Conservation (phyloP, 2,797 vertebrate genomes). For the Tapera naevia region DNA sequence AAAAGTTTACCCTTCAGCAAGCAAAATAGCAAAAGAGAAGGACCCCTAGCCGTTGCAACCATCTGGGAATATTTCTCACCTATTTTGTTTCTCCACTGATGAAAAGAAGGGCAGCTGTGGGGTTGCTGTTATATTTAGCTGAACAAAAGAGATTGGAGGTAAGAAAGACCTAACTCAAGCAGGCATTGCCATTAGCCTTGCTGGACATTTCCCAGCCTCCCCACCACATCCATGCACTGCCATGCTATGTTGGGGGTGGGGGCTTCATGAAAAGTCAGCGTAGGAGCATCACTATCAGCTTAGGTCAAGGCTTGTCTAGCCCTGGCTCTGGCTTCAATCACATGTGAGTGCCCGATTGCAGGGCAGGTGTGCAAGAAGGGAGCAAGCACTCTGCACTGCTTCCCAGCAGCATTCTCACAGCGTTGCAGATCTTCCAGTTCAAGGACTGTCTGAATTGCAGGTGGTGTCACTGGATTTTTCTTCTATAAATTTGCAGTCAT, state of each 20-base stretch:
- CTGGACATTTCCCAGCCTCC: background rate
- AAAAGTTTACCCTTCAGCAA: background rate
- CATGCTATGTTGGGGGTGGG: rapidly evolving
- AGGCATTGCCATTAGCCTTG: background rate
- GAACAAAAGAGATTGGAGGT: background rate
- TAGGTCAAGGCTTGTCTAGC: background rate
- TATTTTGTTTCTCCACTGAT: background rate
- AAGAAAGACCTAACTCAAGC: background rate
- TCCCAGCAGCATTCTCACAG: background rate
- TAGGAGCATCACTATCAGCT: background rate
- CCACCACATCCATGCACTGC: rapidly evolving
- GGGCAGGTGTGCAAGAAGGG: background rate
- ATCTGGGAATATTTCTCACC: background rate
- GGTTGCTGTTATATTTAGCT: background rate
- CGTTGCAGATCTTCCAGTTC: background rate
- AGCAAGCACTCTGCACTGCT: background rate
- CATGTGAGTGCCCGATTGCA: rapidly evolving
- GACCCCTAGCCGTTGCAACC: background rate
- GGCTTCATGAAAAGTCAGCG: rapidly evolving
- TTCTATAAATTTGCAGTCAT: background rate
- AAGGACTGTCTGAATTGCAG: background rate
- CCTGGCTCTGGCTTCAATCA: background rate
- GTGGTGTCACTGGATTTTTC: background rate
- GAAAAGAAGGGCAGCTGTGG: background rate
- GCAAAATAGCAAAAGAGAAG: background rate